Evolutionary conservation across 2,888 invertebrate genomes (phyloP), one percentile per base, ranked within the genome.

Genomic region (Glaucopsyche alexis): DNA sequence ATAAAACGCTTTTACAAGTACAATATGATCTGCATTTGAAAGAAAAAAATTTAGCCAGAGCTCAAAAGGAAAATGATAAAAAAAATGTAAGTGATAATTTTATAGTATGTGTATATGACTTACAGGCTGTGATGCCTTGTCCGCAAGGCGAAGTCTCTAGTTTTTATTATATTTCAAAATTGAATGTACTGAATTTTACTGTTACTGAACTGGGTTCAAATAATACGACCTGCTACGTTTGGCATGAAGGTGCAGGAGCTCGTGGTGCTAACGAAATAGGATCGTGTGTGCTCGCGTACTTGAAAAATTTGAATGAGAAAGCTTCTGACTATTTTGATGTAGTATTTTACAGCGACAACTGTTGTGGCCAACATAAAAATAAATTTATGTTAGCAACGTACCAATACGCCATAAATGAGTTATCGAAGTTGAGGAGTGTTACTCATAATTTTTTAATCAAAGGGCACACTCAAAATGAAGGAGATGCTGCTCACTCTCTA

Each of bases 381-480:
- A 70, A 76, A 67, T 76, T 71, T 66, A 73, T 75, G 67, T 42
- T 75, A 9, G 74, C 71, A 47, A 69, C 71, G 74, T 76, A 76
- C 69, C 42, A 42, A 45, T 73, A 75, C 66, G 75, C 73, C n/a
- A 19, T 73, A 16, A 69, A 71, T 49, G 19, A 73, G n/a, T 65
- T 67, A 8, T 19, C 66, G 47, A 74, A 73, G 8, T 50, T 72
- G 14, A 67, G 50, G 16, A 75, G 73, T 73, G 76, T 81, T 47
- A 80, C 78, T 7, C 81, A 82, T 74, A 81, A 81, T 71, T 81
- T 78, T 77, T 75, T 80, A 60, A 79, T 81, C 60, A 76, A 77
- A 71, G 81, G 80, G 8, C 81, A 82, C 73, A 78, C 79, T 29
- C 79, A 81, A 75, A 82, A 81, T 75, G 80, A 81, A 67, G 81